Conservation (phyloP, 2,113 vertebrate genomes). For the Lipotes vexillifer region DNA sequence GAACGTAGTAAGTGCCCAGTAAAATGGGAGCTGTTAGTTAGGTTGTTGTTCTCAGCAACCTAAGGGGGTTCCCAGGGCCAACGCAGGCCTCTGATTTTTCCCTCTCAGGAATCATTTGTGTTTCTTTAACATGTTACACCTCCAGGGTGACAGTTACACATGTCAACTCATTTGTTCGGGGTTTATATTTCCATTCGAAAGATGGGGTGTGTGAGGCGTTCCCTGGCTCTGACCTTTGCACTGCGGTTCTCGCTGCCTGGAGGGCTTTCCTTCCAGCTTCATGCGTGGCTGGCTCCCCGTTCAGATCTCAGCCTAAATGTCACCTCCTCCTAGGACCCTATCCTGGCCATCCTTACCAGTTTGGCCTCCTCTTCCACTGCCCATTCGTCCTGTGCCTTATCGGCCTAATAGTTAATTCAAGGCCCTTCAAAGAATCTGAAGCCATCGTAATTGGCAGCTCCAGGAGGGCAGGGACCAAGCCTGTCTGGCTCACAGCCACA, state of each 20-base stretch:
- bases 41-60: accelerated
- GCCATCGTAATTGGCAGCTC: neutral
- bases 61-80: neutral
- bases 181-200: neutral
- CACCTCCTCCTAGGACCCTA: neutral
- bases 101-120: neutral
- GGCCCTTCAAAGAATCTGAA: neutral
- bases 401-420: neutral
- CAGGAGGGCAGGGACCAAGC: neutral
- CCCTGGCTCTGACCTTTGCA: neutral
- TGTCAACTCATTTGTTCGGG: neutral
- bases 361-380: neutral
- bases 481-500: accelerated
- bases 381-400: too few species aligned
- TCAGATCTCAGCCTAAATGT: neutral
- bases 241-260: neutral
- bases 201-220: neutral
- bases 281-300: accelerated
- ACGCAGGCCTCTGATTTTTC: neutral
- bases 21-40: accelerated
- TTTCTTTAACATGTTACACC: neutral
- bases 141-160: neutral
- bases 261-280: neutral
- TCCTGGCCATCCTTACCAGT: neutral
- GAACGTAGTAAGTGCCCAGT: accelerated